Conservation (phyloP, 2,888 invertebrate species). For the Tachina lurida region DNA sequence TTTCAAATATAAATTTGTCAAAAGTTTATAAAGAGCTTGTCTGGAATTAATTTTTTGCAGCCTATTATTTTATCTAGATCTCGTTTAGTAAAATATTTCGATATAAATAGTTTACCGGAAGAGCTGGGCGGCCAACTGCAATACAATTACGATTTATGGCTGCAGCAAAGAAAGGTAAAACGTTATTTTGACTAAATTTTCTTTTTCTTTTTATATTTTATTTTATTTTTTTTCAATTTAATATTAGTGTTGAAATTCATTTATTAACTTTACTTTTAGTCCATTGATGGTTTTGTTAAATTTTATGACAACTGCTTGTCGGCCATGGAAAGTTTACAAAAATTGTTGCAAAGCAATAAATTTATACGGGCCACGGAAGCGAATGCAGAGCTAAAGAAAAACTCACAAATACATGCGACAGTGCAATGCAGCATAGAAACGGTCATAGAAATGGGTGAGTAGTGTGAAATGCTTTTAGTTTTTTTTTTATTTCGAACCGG, state of each 20-base stretch:
- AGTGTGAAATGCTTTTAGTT: constrained; percentile 16
- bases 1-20: background rate
- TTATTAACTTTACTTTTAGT: constrained; percentile 82
- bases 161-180: constrained; percentile 88
- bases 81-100: constrained; percentile 88
- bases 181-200: background rate
- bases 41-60: constrained; percentile 81
- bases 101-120: constrained; percentile 87
- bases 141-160: constrained; percentile 90
- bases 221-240: background rate
- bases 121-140: constrained; percentile 89
- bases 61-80: constrained; percentile 88
- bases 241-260: constrained; percentile 5
- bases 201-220: background rate
- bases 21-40: constrained; percentile 1
- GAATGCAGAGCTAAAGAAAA: constrained; percentile 84
- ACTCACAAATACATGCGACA: constrained; percentile 84
- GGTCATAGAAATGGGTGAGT: constrained; percentile 84
- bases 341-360: constrained; percentile 84
- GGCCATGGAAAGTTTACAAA: constrained; percentile 86
- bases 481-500: background rate
- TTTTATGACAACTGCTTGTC: constrained; percentile 85
- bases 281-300: constrained; percentile 87
- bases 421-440: constrained; percentile 83
- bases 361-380: constrained; percentile 85